Evolutionary conservation across 2,888 invertebrate genomes (phyloP).

Genomic region (Philereme transversata): DNA sequence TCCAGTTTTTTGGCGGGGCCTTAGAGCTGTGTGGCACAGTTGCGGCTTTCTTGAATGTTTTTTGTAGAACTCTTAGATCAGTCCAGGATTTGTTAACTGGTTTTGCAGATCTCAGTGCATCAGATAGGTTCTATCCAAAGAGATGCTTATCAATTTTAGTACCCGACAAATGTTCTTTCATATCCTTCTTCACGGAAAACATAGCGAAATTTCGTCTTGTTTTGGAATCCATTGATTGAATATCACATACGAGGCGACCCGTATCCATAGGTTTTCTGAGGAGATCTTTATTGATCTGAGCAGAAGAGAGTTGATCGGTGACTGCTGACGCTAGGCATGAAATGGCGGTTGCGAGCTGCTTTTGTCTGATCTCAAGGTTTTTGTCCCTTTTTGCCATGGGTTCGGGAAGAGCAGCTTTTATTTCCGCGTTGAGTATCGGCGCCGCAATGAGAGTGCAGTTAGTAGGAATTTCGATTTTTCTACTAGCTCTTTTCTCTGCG

Average conservation of each 20-base stretch:
- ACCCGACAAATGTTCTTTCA: background rate
- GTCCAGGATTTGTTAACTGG: background rate
- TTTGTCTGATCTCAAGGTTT: too few species aligned
- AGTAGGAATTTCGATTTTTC: constrained; percentile 2
- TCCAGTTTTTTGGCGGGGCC: too few species aligned
- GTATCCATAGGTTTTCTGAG: background rate
- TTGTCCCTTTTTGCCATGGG: too few species aligned
- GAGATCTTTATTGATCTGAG: too few species aligned
- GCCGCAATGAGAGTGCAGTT: constrained; percentile 1
- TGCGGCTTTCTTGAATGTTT: background rate
- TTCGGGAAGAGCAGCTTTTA: too few species aligned
- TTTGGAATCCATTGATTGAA: background rate
- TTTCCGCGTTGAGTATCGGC: background rate
- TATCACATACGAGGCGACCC: background rate
- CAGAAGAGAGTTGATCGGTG: too few species aligned
- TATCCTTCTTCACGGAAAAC: background rate
- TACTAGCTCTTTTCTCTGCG: constrained; percentile 1
- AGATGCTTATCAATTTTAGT: too few species aligned
- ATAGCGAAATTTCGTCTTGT: background rate
- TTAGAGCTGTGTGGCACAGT: background rate
- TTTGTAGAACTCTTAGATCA: background rate
- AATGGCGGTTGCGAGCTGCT: too few species aligned
- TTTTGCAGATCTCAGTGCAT: background rate
- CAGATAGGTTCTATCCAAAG: background rate
- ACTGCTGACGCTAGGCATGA: too few species aligned